These are phyloP conservation scores for Dynastes grantii DNA, from an alignment of 2,888 invertebrate genomes.

Conservation along the genomic window DNA sequence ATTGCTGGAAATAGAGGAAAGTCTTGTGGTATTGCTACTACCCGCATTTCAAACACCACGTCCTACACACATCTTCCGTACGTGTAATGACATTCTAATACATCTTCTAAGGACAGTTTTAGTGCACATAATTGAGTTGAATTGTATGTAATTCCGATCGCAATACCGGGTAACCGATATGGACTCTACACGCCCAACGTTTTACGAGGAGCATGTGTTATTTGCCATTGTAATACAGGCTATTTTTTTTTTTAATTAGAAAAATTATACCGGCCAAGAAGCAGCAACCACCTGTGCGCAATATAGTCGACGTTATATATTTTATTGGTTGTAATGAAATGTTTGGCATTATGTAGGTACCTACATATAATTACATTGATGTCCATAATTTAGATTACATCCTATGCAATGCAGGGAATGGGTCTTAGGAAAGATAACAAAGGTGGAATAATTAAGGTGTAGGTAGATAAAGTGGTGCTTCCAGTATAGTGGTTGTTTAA, in stretches of 20 bases:
- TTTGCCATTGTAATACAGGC: conserved; percentile 7
- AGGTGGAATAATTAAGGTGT: background rate
- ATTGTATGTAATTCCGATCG: conserved; percentile 6
- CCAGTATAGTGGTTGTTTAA: too few species aligned
- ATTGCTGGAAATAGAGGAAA: too few species aligned
- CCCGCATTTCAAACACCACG: too few species aligned
- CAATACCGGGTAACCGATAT: background rate
- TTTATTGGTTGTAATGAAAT: conserved; percentile 9
- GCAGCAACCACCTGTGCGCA: background rate
- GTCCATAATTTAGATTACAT: conserved; percentile 7
- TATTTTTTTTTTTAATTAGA: background rate
- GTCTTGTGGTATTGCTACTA: too few species aligned
- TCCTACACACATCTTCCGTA: too few species aligned
- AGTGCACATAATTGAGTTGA: conserved; percentile 16
- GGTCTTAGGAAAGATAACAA: background rate
- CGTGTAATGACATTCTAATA: background rate
- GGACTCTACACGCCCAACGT: too few species aligned
- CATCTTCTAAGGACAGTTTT: conserved; percentile 16
- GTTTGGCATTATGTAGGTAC: background rate
- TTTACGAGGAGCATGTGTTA: background rate
- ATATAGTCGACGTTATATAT: conserved; percentile 1
- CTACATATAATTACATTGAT: background rate
- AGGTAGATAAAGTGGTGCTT: too few species aligned
- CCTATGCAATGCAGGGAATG: background rate
- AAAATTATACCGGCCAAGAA: too few species aligned